These are phyloP conservation scores for Dendrocincla fuliginosa DNA, from an alignment of 2,797 vertebrate species.

Conservation along the genomic window DNA sequence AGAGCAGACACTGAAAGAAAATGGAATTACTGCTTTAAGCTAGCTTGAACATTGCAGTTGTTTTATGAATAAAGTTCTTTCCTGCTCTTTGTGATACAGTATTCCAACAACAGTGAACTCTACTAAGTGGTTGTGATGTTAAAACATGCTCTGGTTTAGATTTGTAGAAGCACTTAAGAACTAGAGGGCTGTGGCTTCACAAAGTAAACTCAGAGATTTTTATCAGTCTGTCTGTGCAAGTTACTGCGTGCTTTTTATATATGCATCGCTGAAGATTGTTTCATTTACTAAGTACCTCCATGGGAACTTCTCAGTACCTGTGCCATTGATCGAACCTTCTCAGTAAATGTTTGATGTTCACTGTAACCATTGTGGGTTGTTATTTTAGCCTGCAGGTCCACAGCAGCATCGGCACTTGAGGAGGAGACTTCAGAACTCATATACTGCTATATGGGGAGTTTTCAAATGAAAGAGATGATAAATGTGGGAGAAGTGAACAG, in stretches of 20 bases:
- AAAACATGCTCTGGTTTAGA: not conserved
- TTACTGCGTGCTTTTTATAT: not conserved
- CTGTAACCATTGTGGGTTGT: not conserved
- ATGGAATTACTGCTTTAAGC: not conserved
- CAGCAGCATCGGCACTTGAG: rapidly evolving
- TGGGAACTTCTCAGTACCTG: not conserved
- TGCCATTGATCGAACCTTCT: not conserved
- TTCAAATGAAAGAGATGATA: not conserved
- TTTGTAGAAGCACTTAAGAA: not conserved
- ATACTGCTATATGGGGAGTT: not conserved
- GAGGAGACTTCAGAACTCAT: not conserved
- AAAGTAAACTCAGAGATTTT: not conserved
- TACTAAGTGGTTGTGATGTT: not conserved
- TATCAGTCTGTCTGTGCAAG: not conserved
- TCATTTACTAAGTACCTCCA: not conserved
- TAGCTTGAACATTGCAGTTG: not conserved
- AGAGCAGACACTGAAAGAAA: not conserved
- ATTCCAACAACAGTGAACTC: not conserved
- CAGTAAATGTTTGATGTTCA: not conserved
- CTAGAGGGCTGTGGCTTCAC: not conserved
- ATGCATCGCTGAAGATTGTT: not conserved
- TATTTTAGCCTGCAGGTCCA: not conserved
- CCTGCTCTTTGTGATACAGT: not conserved
- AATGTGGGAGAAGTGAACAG: not conserved
- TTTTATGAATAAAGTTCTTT: not conserved